Evolutionary conservation across 2,888 invertebrate genomes (phyloP), one percentile per base, ranked within the genome.

Genomic region (Euproctis similis): DNA sequence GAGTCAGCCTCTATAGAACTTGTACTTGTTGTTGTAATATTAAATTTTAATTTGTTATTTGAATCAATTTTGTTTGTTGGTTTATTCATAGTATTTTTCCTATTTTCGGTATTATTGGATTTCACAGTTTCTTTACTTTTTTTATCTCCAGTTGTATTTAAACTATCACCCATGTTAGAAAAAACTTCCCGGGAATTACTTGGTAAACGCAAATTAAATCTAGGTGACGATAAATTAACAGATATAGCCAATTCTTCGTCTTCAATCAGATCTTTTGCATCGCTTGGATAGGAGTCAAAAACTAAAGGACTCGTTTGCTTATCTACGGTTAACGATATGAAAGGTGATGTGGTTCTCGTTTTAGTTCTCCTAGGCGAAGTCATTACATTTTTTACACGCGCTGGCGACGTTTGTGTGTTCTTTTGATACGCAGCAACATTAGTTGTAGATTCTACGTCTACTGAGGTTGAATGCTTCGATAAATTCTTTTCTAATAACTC

Each of bases 401-500:
- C 70, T 2, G 84, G 84, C 4, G 85, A 82, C 1, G 85, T 85
- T 47, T 85, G 85, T 2, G 85, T 85, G 28, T 74, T 70, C 48
- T 84, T 85, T 24, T 74, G 81, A 7, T 53, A 52, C 1, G 69
- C 59, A 8, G 54, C 41, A 2, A 65, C 37, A 40, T 81, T 82
- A 23, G 51, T 63, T 5, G 27, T 48, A 12, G 30, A 41, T 12
- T 55, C 50, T n/a, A 35, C 44, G 2, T 60, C 58, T 34, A 59
- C 64, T 1, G 78, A 76, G 9, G 71, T 70, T 1, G 77, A 71
- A 6, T 75, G 71, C 48, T 78, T 80, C n/a, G 59, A 58, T 5
- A 77, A 50, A 36, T 61, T 72, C 35, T 73, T 73, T 39, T 71
- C 66, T n/a, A 84, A 34, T 7, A 81, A 34, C 37, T 78, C 76